Percentiles rank a stretch among this genome's conserved stretches.
phyloP scores from a whole-genome alignment of 2,113 vertebrate species.

The Arenaria interpres region DNA sequence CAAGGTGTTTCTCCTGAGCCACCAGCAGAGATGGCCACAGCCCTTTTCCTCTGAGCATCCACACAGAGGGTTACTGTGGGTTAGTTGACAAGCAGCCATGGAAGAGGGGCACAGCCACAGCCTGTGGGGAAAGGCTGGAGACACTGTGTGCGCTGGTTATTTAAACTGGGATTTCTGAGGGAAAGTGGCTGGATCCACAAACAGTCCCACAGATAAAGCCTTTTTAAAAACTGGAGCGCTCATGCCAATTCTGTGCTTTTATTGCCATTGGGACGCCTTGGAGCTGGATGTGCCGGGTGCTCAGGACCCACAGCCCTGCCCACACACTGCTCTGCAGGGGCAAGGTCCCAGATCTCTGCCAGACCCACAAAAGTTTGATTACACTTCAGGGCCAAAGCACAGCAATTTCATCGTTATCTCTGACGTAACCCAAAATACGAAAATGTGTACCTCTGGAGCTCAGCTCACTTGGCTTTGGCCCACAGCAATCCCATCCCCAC shows the following conservation, averaged over 20 bases:
- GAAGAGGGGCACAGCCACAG: not conserved
- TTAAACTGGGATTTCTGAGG: not conserved
- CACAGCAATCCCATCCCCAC: not conserved
- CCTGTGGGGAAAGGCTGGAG: too few relatives aligned
- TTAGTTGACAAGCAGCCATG: not conserved
- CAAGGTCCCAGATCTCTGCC: not conserved
- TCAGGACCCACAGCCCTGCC: not conserved
- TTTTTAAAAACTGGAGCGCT: not conserved
- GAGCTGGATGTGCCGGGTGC: not conserved
- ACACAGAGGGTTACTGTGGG: not conserved
- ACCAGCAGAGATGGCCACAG: not conserved
- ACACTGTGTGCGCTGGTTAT: not conserved
- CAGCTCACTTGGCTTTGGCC: too few relatives aligned
- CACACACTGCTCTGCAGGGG: not conserved
- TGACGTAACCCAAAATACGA: not conserved
- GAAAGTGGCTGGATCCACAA: not conserved
- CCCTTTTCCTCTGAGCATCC: not conserved
- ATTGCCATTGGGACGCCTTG: not conserved
- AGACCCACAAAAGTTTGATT: not conserved
- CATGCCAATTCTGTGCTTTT: not conserved
- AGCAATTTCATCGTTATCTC: not conserved
- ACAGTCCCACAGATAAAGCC: not conserved
- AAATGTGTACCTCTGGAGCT: accelerated
- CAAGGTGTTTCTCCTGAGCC: not conserved
- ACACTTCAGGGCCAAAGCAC: not conserved